Base-by-base conservation (phyloP, 2,113 vertebrate species). In the Notothenia coriiceps region DNA sequence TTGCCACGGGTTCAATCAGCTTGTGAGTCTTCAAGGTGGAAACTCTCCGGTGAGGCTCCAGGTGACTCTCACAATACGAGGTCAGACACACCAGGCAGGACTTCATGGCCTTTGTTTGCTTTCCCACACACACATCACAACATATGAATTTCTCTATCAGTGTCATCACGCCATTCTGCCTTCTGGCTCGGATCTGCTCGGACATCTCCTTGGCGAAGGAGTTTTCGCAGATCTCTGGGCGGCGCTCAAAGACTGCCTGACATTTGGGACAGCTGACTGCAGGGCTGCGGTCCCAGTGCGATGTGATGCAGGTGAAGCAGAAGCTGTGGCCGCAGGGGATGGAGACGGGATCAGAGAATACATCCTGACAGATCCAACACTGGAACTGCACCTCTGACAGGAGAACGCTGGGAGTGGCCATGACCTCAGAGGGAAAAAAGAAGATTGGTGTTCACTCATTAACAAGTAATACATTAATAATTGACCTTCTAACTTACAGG, bases 61-160 rank as follows among this genome's bases (percentile, higher is more conserved):
- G 85, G 90, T 94, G 88, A 86, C 84, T 61, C 92, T 94, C 90
- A 0, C 96, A 96, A 78, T 95, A 94, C 2, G 95, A 96, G 29
- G 94, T 95, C 77, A 94, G 70, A 54, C 96, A 95, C 52, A 92
- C 89, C 60, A 95, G 88, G 81, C 95, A 96, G 0, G 94, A 95
- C 86, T 94, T 95, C 61, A 91, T 18, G 0, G 96, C 94, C 63
- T 25, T 84, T 1, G 88, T 77, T 64, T 89, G 92, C 15, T 20
- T 83, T 0, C 92, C 85, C 2, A 89, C 81, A 4, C 95, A 96
- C 50, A 95, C 94, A n/a, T 96, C 95, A 0, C 96, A 96, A 9
- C 17, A 1, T 5, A 92, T 67, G 0, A 10, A 1, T 46, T 70
- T 79, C 7, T 33, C n/a, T 4, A 12, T 1, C 17, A 0, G 0